These are phyloP conservation scores for Poeciliopsis retropinna DNA, from an alignment of 2,113 vertebrate species.

Conservation along the genomic window DNA sequence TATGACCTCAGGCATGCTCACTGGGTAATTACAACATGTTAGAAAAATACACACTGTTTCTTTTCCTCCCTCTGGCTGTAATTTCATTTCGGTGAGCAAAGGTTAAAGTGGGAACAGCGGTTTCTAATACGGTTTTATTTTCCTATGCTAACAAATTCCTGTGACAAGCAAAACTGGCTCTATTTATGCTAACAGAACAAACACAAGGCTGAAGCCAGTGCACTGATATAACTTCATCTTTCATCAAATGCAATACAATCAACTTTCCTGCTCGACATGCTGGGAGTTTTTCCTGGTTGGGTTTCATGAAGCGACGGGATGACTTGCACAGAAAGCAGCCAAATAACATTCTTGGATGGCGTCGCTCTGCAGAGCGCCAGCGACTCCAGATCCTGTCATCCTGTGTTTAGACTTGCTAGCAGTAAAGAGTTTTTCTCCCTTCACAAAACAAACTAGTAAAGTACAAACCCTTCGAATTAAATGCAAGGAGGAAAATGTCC, in stretches of 20 bases:
- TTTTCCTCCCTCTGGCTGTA: conserved; percentile 40
- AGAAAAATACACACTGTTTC: conserved; percentile 64
- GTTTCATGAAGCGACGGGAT: conserved; percentile 52
- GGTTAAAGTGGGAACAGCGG: conserved; percentile 65
- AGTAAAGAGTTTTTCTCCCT: conserved; percentile 31
- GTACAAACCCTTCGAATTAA: conserved; percentile 11
- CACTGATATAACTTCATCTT: conserved; percentile 30
- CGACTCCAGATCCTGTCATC: conserved; percentile 60
- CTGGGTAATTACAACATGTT: conserved; percentile 69
- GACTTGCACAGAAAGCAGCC: conserved; percentile 54
- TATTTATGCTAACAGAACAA: conserved; percentile 52
- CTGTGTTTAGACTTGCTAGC: conserved; percentile 68
- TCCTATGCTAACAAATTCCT: conserved; percentile 58
- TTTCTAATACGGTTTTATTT: conserved; percentile 62
- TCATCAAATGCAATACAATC: conserved; percentile 55
- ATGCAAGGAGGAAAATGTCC: conserved; percentile 38
- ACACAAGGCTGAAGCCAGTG: conserved; percentile 14
- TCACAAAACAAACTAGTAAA: conserved; percentile 44
- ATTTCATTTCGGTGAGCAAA: conserved; percentile 65
- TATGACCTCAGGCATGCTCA: conserved; percentile 57
- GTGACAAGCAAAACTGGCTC: conserved; percentile 62
- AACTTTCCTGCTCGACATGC: conserved; percentile 49
- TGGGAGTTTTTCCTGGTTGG: conserved; percentile 59
- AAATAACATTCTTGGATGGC: conserved; percentile 71
- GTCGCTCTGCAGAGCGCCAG: conserved; percentile 51